phyloP scores from a whole-genome alignment of 2,113 vertebrate species.

The Apteryx mantelli region DNA sequence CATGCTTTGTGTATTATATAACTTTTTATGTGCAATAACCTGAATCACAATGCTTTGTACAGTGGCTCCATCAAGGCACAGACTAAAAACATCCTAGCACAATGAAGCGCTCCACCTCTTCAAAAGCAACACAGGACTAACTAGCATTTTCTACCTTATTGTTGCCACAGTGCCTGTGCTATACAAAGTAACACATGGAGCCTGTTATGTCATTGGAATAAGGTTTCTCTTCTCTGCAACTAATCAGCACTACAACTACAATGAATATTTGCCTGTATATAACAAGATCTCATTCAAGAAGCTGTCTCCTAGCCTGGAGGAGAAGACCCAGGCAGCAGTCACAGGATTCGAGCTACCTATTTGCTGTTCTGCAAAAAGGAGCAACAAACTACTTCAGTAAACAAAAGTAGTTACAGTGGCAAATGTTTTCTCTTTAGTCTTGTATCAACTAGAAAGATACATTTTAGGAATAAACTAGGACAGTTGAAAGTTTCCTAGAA shows the following conservation, averaged over 20 bases:
- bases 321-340: rapidly evolving
- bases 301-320: not conserved
- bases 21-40: not conserved
- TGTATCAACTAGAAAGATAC: not conserved
- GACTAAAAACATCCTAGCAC: rapidly evolving
- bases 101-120: not conserved
- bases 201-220: not conserved
- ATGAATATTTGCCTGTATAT: not conserved
- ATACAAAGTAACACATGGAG: not conserved
- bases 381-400: not conserved
- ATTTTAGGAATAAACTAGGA: not conserved
- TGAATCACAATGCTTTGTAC: not conserved
- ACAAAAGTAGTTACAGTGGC: not conserved
- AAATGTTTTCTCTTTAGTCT: not conserved
- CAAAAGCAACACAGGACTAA: not conserved
- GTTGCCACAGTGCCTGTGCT: not conserved
- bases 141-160: not conserved
- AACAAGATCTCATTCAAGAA: not conserved
- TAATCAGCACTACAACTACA: not conserved
- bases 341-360: not conserved
- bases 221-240: not conserved
- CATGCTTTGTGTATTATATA: rapidly evolving
- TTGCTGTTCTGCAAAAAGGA: not conserved
- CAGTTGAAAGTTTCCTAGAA: not conserved
- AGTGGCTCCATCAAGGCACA: no score